Evolutionary conservation across 2,113 vertebrate genomes (phyloP).

Genomic region (Ammodytes marinus): DNA sequence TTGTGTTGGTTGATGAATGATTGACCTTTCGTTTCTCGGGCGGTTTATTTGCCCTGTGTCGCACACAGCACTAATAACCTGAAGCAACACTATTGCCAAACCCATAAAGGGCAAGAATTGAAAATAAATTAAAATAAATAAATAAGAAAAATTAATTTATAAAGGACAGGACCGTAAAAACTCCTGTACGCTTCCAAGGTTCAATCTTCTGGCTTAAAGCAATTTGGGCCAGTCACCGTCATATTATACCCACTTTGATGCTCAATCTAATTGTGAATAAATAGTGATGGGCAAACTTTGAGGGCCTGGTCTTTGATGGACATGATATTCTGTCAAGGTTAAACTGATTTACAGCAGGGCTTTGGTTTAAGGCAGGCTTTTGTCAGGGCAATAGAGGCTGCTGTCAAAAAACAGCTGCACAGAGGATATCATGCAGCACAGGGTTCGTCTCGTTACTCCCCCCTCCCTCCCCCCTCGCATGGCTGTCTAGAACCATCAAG

Average conservation of each 20-base stretch:
- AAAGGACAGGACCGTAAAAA: constrained; percentile 23
- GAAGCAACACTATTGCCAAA: constrained; percentile 52
- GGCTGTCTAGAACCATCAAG: constrained; percentile 37
- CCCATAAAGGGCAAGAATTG: constrained; percentile 26
- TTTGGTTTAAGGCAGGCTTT: background rate
- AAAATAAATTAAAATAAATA: constrained; percentile 65
- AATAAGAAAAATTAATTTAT: constrained; percentile 47
- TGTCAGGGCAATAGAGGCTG: background rate
- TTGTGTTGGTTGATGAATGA: constrained; percentile 49
- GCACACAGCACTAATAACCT: constrained; percentile 54
- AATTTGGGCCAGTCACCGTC: background rate
- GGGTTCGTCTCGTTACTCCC: constrained; percentile 17
- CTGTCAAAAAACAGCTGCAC: constrained; percentile 27
- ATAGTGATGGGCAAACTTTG: background rate
- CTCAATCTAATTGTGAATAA: constrained; percentile 8
- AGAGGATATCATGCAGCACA: constrained; percentile 18
- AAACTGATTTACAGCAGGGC: background rate
- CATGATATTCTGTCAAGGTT: background rate
- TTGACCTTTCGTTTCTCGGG: constrained; percentile 48
- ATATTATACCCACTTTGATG: too few species aligned
- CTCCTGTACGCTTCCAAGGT: background rate
- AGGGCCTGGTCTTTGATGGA: background rate
- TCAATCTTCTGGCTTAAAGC: background rate
- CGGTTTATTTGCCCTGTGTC: constrained; percentile 3
- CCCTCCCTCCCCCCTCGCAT: constrained; percentile 14